Evolutionary conservation across 2,888 invertebrate genomes (phyloP).

Genomic region (Melanargia galathea): DNA sequence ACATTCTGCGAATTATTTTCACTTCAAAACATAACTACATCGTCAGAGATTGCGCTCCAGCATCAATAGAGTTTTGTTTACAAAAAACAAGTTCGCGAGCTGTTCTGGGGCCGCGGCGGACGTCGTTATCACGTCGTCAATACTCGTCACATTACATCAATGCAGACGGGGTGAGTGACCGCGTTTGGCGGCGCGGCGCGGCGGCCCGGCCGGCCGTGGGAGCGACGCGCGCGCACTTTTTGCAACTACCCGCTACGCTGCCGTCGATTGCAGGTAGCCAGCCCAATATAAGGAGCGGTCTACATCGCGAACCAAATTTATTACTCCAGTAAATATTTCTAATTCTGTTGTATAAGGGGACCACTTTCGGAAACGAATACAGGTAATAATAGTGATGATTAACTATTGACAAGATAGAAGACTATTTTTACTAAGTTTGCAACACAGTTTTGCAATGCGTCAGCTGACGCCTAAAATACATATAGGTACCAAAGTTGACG

Average conservation of each 20-base stretch:
- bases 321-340: too few species aligned
- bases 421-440: too few species aligned
- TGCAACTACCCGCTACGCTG: conserved; percentile 59
- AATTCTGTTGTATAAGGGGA: too few species aligned
- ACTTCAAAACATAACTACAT: not conserved
- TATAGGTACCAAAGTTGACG: too few species aligned
- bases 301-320: conserved; percentile 25
- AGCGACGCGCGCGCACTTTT: conserved; percentile 66
- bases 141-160: conserved; percentile 75
- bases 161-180: conserved; percentile 66
- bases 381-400: too few species aligned
- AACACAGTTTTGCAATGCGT: too few species aligned
- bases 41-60: conserved; percentile 17
- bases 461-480: too few species aligned
- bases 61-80: conserved; percentile 40
- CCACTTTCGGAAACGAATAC: too few species aligned
- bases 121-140: conserved; percentile 53
- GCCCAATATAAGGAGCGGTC: conserved; percentile 39
- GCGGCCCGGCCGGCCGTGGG: conserved; percentile 64
- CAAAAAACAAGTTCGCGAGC: conserved; percentile 43
- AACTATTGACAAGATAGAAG: too few species aligned
- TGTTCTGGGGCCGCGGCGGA: conserved; percentile 38
- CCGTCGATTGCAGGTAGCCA: conserved; percentile 46
- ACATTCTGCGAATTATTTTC: not conserved
- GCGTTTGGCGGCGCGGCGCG: conserved; percentile 52